Evolutionary conservation across 2,888 invertebrate genomes (phyloP), one percentile per base, ranked within the genome.

Genomic region (Papilio protenor): DNA sequence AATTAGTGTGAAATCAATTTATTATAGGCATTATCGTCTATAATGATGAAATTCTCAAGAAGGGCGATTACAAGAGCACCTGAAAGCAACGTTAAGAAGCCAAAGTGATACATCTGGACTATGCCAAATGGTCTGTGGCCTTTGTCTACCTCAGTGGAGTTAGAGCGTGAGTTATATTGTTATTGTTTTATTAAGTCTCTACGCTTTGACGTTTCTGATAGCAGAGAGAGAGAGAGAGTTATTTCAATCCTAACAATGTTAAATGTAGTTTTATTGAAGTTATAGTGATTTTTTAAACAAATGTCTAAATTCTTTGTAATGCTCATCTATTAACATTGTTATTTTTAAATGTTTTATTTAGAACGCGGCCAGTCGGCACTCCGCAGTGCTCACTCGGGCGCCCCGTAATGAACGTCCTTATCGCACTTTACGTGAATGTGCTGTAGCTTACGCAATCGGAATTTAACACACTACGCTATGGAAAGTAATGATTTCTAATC

Each of bases 401-500:
- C 59, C 21, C 64, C 73, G 55, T 59, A 75, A 61, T 79, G 77
- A 66, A 76, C 69, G 75, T 76, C 78, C 77, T 81, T 87, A 88
- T 87, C 87, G 86, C 84, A 82, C 47, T 80, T 80, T 85, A 86
- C 87, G 86, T 84, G 84, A 82, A 76, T 81, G 82, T 84, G 84
- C 83, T 84, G 84, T 84, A 78, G 72, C 82, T 91, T 91, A 85
- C 85, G 88, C 86, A 91, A 91, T 89, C 86, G 85, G 86, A 89
- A 89, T 89, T 90, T 89, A 88, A 89, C 87, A 87, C 80, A 80
- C 78, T 72, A 57, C 85, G 84, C 80, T 85, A 87, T 88, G 87
- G 88, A 90, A 90, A 91, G 89, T 89, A 90, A 89, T 90, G 86
- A 89, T 90, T 91, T 89, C 87, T 88, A 88, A 90, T 90, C 88